These are phyloP conservation scores for Notolepis coatsorum DNA, from an alignment of 2,797 vertebrate species.

Conservation along the genomic window DNA sequence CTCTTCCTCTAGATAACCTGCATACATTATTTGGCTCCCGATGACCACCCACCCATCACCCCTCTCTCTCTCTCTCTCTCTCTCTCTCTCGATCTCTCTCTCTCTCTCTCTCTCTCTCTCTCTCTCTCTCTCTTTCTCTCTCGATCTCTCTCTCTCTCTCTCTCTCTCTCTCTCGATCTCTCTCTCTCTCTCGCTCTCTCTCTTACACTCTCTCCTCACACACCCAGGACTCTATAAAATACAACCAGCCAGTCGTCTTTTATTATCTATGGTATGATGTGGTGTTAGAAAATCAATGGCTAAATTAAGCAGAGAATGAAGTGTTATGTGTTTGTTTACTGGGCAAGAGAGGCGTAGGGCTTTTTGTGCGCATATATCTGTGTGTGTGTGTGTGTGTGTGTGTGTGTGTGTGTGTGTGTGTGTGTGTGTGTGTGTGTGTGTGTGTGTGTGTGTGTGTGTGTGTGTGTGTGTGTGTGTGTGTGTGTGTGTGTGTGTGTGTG, in stretches of 20 bases:
- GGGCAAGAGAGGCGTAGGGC: not conserved
- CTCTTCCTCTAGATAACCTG: conserved; percentile 8
- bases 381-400: not conserved
- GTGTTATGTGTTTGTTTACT: conserved; percentile 47
- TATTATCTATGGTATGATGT: conserved; percentile 59
- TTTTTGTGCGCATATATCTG: not conserved
- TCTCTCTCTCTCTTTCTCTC: conserved; percentile 30
- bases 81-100: no score
- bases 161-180: conserved; percentile 21
- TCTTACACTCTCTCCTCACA: no score
- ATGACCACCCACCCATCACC: no score
- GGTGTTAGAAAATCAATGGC: conserved; percentile 70
- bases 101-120: not conserved
- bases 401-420: conserved; percentile 15
- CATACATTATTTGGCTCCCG: conserved; percentile 43
- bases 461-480: conserved; percentile 2
- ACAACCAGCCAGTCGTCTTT: conserved; percentile 45
- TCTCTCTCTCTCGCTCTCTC: conserved; percentile 30
- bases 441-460: conserved; percentile 2
- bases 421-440: not conserved
- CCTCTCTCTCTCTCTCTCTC: no score
- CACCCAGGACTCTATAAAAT: conserved; percentile 55
- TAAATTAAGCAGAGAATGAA: conserved; percentile 76
- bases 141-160: conserved; percentile 34
- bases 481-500: not conserved